These are phyloP conservation scores for Orchesella flavescens DNA, from an alignment of 2,888 invertebrate genomes.

Conservation along the genomic window DNA sequence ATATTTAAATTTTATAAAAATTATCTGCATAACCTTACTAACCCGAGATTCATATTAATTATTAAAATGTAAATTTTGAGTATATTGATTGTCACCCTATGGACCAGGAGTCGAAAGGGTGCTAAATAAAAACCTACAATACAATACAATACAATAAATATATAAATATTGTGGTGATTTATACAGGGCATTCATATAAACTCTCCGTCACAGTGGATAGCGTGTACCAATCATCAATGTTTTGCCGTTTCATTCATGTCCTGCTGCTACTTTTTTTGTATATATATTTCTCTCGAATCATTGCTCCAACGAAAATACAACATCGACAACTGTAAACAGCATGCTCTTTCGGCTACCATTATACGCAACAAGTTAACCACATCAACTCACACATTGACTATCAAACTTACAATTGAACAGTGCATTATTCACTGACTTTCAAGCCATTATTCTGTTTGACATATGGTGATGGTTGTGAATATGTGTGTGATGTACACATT, in stretches of 20 bases:
- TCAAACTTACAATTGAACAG: neutral
- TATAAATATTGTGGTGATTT: neutral
- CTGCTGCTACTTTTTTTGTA: neutral
- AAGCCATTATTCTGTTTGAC: slow-evolving; percentile 61
- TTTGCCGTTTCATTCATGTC: neutral
- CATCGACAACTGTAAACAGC: slow-evolving; percentile 15
- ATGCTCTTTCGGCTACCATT: slow-evolving; percentile 38
- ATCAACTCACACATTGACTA: neutral
- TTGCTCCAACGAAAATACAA: neutral
- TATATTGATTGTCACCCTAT: too few species aligned
- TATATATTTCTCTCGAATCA: too few species aligned
- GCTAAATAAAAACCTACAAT: too few species aligned
- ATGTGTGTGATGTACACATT: too few species aligned
- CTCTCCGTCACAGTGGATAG: neutral
- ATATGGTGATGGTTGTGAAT: slow-evolving; percentile 56
- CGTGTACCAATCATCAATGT: neutral
- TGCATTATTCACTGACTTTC: slow-evolving; percentile 26
- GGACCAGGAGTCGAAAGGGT: too few species aligned
- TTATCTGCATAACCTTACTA: too few species aligned
- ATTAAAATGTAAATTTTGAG: too few species aligned
- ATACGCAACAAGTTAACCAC: slow-evolving; percentile 35
- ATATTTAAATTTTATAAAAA: too few species aligned
- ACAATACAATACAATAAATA: too few species aligned
- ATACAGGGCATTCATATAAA: neutral
- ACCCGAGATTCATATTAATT: too few species aligned